Base-by-base conservation (phyloP, 2,797 vertebrate species). In the Gymnothorax javanicus region DNA sequence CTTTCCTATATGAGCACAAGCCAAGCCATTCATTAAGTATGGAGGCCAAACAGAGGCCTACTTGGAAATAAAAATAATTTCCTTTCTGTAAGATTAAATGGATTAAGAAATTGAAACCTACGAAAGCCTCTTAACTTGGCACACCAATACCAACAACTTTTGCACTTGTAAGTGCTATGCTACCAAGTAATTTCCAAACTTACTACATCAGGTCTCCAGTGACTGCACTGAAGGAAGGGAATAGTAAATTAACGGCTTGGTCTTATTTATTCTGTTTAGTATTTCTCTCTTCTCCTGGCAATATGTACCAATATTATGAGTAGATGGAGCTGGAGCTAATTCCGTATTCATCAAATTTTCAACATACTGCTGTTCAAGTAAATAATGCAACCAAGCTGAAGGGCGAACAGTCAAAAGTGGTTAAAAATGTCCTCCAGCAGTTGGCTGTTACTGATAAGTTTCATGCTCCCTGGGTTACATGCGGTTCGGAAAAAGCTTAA, bases 401-500 rank as follows among this genome's bases (percentile, higher is more conserved):
- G 62, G 67, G 52, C 77, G 33, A 81, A 17, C 54, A 58, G 69
- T 69, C 83, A 84, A 43, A 85, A 85, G 82, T 9, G 25, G 83
- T 85, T 79, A 85, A 87, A 64, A n/a, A 71, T 15, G 11, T 64
- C 60, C 13, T 11, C 7, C 27, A 27, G 27, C 73, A 43, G 50
- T 57, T 27, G 57, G 27, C 73, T 6, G 25, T 43, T 69, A 81
- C 52, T 82, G 83, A 82, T 82, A 59, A 84, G 54, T 67, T 84
- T 84, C 89, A 88, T 88, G 85, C 84, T 82, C 54, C 69, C 56
- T 12, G 83, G 56, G 85, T 86, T 86, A 83, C 82, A 86, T 20
- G 13, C 59, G 83, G 69, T 82, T 89, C 59, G 79, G 82, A 23
- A 83, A 71, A 83, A 57, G 77, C 85, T 88, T 88, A 86, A 88